Percentiles rank a stretch among this genome's conserved stretches.
Conservation (phyloP, 37 sponge, comb jelly and placozoan species). For the Lycopodina hypogea region DNA sequence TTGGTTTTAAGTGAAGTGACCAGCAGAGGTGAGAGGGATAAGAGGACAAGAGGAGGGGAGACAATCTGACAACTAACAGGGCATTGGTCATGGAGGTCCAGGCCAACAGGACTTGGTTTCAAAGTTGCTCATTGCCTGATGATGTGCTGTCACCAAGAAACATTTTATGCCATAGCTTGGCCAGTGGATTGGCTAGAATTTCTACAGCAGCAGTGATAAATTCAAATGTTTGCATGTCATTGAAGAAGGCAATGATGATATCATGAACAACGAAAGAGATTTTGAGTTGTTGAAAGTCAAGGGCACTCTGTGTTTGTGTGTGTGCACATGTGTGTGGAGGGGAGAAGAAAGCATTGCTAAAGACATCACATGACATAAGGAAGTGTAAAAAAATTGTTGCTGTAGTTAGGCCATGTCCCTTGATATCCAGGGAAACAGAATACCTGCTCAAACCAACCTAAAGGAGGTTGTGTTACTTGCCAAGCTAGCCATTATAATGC, state of each 20-base stretch:
- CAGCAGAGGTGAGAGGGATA: slow-evolving; percentile 13
- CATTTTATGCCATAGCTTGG: not conserved
- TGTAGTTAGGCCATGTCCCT: no score
- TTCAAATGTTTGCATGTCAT: not conserved
- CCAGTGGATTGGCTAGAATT: slow-evolving; percentile 19
- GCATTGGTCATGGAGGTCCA: slow-evolving; percentile 13
- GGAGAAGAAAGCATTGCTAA: no score
- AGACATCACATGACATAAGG: no score
- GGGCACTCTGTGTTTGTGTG: not conserved
- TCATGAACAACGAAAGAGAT: slow-evolving; percentile 5
- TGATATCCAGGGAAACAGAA: no score
- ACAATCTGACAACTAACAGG: slow-evolving; percentile 2
- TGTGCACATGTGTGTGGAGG: no score
- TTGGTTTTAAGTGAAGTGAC: not conserved
- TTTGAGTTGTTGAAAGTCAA: not conserved
- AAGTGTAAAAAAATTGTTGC: no score
- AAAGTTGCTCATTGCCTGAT: not conserved
- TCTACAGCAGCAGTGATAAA: not conserved
- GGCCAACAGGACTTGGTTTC: not conserved
- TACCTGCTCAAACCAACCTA: no score
- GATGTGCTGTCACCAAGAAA: not conserved
- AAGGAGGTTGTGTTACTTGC: no score
- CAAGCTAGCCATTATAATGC: no score
- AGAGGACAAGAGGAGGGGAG: not conserved
- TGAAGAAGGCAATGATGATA: slow-evolving; percentile 2